Evolutionary conservation across 2,888 invertebrate genomes (phyloP).

Genomic region (Mantis religiosa): DNA sequence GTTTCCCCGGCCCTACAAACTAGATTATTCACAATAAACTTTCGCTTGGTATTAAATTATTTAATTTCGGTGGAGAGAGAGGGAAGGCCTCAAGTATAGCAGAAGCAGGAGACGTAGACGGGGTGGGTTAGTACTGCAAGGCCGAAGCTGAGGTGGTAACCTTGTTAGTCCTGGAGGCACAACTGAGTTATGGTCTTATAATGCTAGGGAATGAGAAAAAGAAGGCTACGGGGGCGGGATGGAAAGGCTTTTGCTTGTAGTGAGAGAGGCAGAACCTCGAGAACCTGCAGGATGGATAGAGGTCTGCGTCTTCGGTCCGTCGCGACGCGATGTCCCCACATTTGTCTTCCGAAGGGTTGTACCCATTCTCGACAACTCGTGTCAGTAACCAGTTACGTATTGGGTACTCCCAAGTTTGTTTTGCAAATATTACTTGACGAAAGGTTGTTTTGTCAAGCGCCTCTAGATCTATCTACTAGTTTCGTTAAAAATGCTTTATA

Average conservation of each 20-base stretch:
- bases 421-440: no score
- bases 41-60: conserved; percentile 50
- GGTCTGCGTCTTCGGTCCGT: not conserved
- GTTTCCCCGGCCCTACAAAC: conserved; percentile 38
- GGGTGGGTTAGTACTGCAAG: conserved; percentile 51
- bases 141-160: conserved; percentile 43
- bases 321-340: not conserved
- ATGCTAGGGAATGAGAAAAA: conserved; percentile 34
- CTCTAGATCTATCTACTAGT: no score
- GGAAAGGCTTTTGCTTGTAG: not conserved
- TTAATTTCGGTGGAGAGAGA: conserved; percentile 44
- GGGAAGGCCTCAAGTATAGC: conserved; percentile 42
- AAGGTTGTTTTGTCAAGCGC: no score
- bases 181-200: conserved; percentile 37
- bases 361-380: no score
- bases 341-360: not conserved
- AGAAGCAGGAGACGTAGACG: conserved; percentile 32
- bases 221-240: conserved; percentile 26
- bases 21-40: conserved; percentile 53
- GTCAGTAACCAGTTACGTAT: no score
- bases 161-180: conserved; percentile 34
- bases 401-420: no score
- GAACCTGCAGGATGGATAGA: conserved; percentile 7
- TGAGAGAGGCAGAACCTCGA: not conserved
- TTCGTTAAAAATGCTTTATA: no score